Base-by-base conservation (phyloP, 1,140 invertebrate genomes). In the Drosophila funebris region DNA sequence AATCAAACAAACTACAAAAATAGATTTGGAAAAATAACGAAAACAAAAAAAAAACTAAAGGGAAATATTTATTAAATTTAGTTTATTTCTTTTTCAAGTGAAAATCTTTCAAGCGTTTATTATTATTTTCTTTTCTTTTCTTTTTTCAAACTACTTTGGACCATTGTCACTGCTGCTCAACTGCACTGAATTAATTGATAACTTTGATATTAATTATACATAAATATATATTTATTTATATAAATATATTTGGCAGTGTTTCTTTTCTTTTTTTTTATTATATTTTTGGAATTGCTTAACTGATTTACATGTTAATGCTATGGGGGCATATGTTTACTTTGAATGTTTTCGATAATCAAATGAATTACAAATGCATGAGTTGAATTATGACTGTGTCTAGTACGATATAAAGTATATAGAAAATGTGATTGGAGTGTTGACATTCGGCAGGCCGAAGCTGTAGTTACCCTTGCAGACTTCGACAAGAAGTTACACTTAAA, bases 131-230 rank as follows among this genome's bases (percentile, higher is more conserved):
- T n/a, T n/a, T 61, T 11, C 31, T 73, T 41, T 33, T 48, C 5
- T 8, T n/a, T 43, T 57, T 58, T 41, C 13, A 22, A 31, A 60
- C 63, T 73, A 53, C 36, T 66, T 63, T 64, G 66, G 60, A 60
- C 58, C 64, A 71, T 78, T 78, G 82, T 73, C 82, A 85, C 82
- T 85, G 82, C 83, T 85, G 81, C 81, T 85, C 82, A 77, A 71
- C 81, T 87, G 82, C 81, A 85, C 77, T 78, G 60, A 54, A 37
- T 54, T 54, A 37, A 54, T 37, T 37, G 37, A 24, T 37, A 14
- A 50, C 20, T 36, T 39, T 41, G 27, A 41, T 39, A 39, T 54
- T 54, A 39, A 33, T 52, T 52, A 52, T 52, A 52, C 16, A 52
- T 33, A 52, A 18, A 52, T 18, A 29, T 52, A 11, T 2, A 18